Percentiles rank a stretch among this genome's conserved stretches.
Evolutionary conservation across 2,113 vertebrate genomes (phyloP).

Genomic region (Catharus bicknelli): DNA sequence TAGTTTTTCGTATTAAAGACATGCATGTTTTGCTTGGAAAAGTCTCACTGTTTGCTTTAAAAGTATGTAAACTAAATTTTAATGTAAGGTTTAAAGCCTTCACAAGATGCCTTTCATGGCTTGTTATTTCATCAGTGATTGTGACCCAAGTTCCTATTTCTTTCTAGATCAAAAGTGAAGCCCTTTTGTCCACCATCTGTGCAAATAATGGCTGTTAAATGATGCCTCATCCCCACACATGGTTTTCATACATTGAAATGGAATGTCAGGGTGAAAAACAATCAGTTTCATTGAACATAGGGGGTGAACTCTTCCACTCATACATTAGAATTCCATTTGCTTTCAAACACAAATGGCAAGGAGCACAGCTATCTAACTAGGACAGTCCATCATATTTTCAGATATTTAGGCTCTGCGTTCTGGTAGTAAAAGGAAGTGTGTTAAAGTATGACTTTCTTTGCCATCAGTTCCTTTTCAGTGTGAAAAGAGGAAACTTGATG

Average conservation of each 20-base stretch:
- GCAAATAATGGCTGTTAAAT: constrained; percentile 64
- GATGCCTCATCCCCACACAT: not conserved
- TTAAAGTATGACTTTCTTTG: not conserved
- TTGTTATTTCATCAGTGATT: not conserved
- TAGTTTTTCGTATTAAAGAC: not conserved
- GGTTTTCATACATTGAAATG: constrained; percentile 36
- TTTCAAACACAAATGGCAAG: constrained; percentile 2
- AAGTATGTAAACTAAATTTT: not conserved
- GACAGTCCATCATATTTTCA: not conserved
- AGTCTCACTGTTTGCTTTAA: not conserved
- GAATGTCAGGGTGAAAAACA: constrained; percentile 35
- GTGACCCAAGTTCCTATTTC: constrained; percentile 29
- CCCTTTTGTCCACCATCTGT: constrained; percentile 71
- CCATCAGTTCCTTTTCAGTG: not conserved
- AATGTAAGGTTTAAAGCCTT: not conserved
- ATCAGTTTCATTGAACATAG: not conserved
- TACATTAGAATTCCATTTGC: not conserved
- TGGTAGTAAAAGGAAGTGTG: not conserved
- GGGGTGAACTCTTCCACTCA: not conserved
- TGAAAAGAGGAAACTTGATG: not conserved
- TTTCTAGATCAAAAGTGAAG: constrained; percentile 59
- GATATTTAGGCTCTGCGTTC: not conserved
- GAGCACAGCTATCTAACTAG: not conserved
- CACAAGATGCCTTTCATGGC: not conserved
- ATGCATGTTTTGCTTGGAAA: not conserved